A percentile compares a stretch with the other conserved stretches of the same genome.
phyloP scores from a whole-genome alignment of 2,113 vertebrate genomes.

The Physeter macrocephalus region DNA sequence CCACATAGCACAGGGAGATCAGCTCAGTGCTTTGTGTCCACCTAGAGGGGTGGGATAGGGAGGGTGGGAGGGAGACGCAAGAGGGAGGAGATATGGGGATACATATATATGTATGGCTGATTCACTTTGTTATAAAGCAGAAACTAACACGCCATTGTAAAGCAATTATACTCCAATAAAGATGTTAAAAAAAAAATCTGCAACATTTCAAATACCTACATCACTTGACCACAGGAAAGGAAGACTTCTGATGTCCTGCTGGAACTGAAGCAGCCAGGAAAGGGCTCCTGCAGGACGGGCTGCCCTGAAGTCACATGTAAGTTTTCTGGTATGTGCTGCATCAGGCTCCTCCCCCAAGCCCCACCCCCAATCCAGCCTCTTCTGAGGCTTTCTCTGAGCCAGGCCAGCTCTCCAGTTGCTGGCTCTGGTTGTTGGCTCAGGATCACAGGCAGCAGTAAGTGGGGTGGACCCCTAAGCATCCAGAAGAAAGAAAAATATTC shows the following conservation, averaged over 20 bases:
- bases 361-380: neutral
- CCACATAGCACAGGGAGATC: too few species aligned
- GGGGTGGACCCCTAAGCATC: neutral
- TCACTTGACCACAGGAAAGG: neutral
- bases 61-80: too few species aligned
- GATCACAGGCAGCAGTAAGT: neutral
- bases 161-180: too few species aligned
- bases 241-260: neutral
- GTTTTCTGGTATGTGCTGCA: neutral
- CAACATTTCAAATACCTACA: neutral
- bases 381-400: neutral
- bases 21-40: too few species aligned
- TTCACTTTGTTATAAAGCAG: too few species aligned
- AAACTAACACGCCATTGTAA: too few species aligned
- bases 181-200: neutral
- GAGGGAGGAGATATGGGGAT: too few species aligned
- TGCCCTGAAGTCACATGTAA: neutral
- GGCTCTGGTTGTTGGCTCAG: neutral
- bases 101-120: too few species aligned
- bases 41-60: too few species aligned
- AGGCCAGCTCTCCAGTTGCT: neutral
- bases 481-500: neutral
- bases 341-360: neutral
- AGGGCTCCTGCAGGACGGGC: neutral
- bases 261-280: neutral